Evolutionary conservation across 1,140 invertebrate genomes (phyloP).

Genomic region (Ladona fulva): DNA sequence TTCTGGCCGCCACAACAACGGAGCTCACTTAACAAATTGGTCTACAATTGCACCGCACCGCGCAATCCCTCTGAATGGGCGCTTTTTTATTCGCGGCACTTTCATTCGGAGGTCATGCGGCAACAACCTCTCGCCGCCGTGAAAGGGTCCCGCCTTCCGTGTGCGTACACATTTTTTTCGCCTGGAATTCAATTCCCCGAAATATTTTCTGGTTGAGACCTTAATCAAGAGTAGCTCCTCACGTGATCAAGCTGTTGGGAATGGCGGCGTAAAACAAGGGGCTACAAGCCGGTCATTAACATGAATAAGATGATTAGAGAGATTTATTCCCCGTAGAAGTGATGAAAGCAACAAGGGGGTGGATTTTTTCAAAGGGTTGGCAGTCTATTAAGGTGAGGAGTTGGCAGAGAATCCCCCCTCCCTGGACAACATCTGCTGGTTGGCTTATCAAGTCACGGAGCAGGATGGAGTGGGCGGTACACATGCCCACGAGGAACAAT

Average conservation of each 20-base stretch:
- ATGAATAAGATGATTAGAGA: neutral
- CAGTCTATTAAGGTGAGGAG: neutral
- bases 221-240: too few relatives aligned
- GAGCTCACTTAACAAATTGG: too few relatives aligned
- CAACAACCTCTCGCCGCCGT: too few relatives aligned
- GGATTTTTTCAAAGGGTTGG: neutral
- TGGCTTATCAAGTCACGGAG: neutral
- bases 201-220: too few relatives aligned
- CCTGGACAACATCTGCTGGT: neutral
- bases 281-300: neutral
- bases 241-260: neutral
- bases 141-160: too few relatives aligned
- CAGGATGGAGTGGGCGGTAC: neutral
- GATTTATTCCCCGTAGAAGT: neutral
- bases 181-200: too few relatives aligned
- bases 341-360: neutral
- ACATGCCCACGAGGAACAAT: neutral
- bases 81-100: too few relatives aligned
- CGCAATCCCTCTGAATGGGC: too few relatives aligned
- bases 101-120: too few relatives aligned
- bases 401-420: neutral
- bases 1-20: too few relatives aligned
- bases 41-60: too few relatives aligned
- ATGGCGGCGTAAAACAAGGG: neutral
- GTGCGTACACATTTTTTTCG: too few relatives aligned